These are phyloP conservation scores for Mycteria americana DNA, from an alignment of 2,797 vertebrate genomes.

Conservation along the genomic window DNA sequence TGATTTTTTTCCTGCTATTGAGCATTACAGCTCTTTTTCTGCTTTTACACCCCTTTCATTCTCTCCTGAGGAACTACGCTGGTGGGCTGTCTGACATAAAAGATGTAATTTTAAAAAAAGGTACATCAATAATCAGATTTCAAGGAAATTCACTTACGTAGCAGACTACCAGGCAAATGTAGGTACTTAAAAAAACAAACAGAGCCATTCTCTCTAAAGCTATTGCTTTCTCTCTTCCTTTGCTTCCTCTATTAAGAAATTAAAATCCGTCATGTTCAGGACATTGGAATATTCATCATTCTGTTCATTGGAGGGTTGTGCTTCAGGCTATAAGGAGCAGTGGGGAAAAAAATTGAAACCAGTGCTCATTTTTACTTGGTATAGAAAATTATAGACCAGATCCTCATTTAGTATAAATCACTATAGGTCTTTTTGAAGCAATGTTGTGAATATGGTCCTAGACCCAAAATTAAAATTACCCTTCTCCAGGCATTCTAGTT, in stretches of 20 bases:
- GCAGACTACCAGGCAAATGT: constrained; percentile 30
- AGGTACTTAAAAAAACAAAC: constrained; percentile 18
- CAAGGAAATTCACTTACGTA: constrained; percentile 37
- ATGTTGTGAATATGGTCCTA: neutral
- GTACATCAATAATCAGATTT: constrained; percentile 34
- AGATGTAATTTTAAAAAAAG: neutral
- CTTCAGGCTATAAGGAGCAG: neutral
- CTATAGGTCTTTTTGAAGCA: neutral
- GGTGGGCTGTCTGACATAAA: neutral
- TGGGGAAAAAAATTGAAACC: neutral
- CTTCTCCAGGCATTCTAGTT: neutral
- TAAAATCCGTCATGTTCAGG: constrained; percentile 45
- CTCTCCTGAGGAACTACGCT: neutral
- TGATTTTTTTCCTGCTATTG: neutral
- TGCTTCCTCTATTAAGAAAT: constrained; percentile 52
- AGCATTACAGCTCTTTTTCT: neutral
- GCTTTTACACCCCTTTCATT: neutral
- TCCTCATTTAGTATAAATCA: neutral
- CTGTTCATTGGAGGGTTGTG: constrained; percentile 5
- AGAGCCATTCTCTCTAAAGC: constrained; percentile 12
- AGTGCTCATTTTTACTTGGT: neutral
- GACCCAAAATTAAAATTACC: neutral
- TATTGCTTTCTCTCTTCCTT: constrained; percentile 37
- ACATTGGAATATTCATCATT: constrained; percentile 38
- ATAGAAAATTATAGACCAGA: neutral